Base-by-base conservation (phyloP, 2,113 vertebrate genomes). In the Ploceus nigricollis region DNA sequence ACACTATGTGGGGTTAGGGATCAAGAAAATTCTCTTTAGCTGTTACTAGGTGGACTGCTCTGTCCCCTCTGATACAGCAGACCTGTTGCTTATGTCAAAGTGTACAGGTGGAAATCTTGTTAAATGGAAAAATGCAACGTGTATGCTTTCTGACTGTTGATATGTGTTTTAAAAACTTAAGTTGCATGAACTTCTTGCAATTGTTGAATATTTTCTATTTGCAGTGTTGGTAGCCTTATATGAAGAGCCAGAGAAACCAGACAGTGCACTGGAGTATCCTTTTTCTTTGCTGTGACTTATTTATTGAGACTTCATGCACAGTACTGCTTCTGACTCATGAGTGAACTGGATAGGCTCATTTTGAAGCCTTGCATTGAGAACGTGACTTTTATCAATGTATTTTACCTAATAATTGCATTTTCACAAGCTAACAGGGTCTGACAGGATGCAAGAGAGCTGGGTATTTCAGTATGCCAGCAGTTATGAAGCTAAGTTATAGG, bases 221-320 rank as follows among this genome's bases (percentile, higher is more conserved):
- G 75, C 98, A 99, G 99, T 99, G 90, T 95, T 99, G 97, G 99
- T 99, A 94, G 98, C 98, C 88, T 98, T 99, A 77, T 99, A 99
- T 89, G 99, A 99, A 98, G 99, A 99, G 94, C 97, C 97, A 33
- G 99, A 99, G 78, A 99, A 99, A 98, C 99, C 99, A 50, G 98
- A 97, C 76, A 98, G 99, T 97, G 99, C 99, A 75, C 95, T 99
- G 97, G 99, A 99, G 99, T 99, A 99, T 99, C 99, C 99, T 99
- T 99, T 98, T 87, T 48, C 63, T 89, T 92, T 87, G 58, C 75
- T 93, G 33, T 73, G n/a, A 53, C 28, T 88, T 89, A 66, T 50
- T 94, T 11, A 2, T 31, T 71, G 65, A 68, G 31, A 25, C 35
- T 75, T 83, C 12, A 17, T 3, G 3, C 1, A 48, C 17, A 23